Percentiles rank a stretch among this genome's conserved stretches.
phyloP scores from a whole-genome alignment of 2,888 invertebrate genomes.

The Caenorhabditis sulstoni region DNA sequence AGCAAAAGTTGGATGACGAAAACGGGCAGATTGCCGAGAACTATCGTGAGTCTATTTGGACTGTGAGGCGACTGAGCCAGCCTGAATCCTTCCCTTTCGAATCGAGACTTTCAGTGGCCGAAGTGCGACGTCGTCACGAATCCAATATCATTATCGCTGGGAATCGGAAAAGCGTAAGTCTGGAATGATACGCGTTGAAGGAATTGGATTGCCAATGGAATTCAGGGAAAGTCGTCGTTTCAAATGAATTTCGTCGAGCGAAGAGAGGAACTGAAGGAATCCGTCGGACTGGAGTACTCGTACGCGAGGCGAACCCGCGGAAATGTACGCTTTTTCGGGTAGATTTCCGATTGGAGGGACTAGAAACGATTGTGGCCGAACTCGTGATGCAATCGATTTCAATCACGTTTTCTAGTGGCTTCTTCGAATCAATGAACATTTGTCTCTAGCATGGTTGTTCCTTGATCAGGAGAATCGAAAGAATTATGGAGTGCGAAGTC shows the following conservation, averaged over 20 bases:
- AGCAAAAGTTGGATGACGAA: constrained; percentile 63
- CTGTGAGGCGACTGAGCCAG: neutral
- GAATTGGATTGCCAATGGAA: neutral
- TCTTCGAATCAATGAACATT: neutral
- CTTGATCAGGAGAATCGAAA: no score
- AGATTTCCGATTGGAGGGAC: constrained; percentile 3
- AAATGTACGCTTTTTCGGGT: constrained; percentile 81
- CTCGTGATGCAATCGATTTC: neutral
- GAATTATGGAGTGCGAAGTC: no score
- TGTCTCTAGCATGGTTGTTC: neutral
- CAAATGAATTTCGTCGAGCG: constrained; percentile 87
- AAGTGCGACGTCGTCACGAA: constrained; percentile 59
- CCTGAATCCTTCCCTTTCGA: no score
- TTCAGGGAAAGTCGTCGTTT: constrained; percentile 87
- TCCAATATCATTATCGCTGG: constrained; percentile 66
- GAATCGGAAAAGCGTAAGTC: constrained; percentile 62
- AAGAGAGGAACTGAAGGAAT: constrained; percentile 87
- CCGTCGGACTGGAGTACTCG: constrained; percentile 90
- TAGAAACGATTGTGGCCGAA: neutral
- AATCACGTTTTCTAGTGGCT: no score
- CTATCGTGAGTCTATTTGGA: constrained; percentile 54
- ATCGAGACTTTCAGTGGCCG: constrained; percentile 53
- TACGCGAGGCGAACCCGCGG: constrained; percentile 85
- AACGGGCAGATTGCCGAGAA: constrained; percentile 24
- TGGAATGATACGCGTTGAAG: neutral